Conservation (phyloP, 1,140 invertebrate species). For the Choristoneura fumiferana region DNA sequence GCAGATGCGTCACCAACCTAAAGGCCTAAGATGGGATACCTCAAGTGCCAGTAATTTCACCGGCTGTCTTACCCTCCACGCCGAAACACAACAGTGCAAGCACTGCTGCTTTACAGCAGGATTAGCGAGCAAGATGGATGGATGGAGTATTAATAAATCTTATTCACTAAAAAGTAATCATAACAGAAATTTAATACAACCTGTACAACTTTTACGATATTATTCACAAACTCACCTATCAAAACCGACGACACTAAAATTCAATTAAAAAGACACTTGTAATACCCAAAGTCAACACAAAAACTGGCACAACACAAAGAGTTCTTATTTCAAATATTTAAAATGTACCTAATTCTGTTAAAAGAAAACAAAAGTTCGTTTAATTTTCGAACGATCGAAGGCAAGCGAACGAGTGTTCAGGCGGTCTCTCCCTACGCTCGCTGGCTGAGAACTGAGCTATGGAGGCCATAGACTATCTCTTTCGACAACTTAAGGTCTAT, state of each 20-base stretch:
- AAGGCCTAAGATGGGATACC: too few relatives aligned
- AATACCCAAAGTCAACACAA: constrained; percentile 15
- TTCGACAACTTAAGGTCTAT: constrained; percentile 48
- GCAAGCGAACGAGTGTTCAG: constrained; percentile 28
- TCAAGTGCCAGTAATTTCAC: too few relatives aligned
- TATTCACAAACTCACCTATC: constrained; percentile 16
- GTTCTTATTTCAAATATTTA: constrained; percentile 1
- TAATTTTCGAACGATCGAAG: constrained; percentile 23
- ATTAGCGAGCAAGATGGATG: too few relatives aligned
- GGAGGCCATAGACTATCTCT: constrained; percentile 52
- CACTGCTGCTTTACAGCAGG: too few relatives aligned
- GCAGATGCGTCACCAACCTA: too few relatives aligned
- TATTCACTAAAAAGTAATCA: too few relatives aligned
- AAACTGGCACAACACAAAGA: constrained; percentile 21
- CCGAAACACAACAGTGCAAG: too few relatives aligned
- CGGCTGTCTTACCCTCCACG: too few relatives aligned
- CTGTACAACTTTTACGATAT: too few relatives aligned
- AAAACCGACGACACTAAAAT: constrained; percentile 1
- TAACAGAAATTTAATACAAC: too few relatives aligned
- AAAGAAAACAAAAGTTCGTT: constrained; percentile 18
- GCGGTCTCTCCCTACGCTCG: constrained; percentile 43
- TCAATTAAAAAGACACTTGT: constrained; percentile 16
- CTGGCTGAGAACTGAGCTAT: constrained; percentile 45
- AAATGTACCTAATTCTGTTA: constrained; percentile 8
- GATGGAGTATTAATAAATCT: constrained; percentile 16